Conservation (phyloP, 1,140 invertebrate species). For the Drosophila prosaltans region DNA sequence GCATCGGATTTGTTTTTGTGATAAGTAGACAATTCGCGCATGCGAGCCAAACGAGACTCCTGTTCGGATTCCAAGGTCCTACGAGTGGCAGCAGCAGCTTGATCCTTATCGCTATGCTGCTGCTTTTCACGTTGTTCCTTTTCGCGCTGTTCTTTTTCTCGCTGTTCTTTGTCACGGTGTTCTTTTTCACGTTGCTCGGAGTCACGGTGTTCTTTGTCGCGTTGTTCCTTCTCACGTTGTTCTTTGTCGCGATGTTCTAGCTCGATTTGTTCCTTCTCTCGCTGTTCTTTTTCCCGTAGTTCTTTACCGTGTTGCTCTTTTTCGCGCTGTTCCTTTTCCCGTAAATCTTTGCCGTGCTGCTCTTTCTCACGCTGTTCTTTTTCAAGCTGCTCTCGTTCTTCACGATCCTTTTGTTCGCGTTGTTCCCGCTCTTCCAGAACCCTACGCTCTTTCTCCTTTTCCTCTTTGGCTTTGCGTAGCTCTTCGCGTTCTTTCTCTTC, state of each 20-base stretch:
- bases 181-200: conserved; percentile 63
- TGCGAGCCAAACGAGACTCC: conserved; percentile 61
- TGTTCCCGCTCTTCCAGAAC: conserved; percentile 59
- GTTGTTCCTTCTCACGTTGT: conserved; percentile 54
- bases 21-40: conserved; percentile 66
- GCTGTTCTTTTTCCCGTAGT: conserved; percentile 53
- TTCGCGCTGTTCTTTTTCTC: conserved; percentile 47
- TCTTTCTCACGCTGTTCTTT: conserved; percentile 82
- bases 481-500: conserved; percentile 79
- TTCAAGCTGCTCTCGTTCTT: conserved; percentile 81
- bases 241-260: conserved; percentile 40
- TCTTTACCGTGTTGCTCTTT: conserved; percentile 61
- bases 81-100: conserved; percentile 17
- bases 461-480: conserved; percentile 79
- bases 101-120: conserved; percentile 62
- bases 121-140: conserved; percentile 50
- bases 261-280: conserved; percentile 67
- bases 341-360: conserved; percentile 74
- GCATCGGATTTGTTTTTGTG: conserved; percentile 64
- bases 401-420: conserved; percentile 76
- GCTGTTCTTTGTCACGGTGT: conserved; percentile 43
- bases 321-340: conserved; percentile 32
- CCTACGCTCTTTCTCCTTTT: conserved; percentile 79
- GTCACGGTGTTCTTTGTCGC: conserved; percentile 49
- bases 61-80: conserved; percentile 9